phyloP scores from a whole-genome alignment of 2,797 vertebrate species.

The Gephyroberyx darwinii region DNA sequence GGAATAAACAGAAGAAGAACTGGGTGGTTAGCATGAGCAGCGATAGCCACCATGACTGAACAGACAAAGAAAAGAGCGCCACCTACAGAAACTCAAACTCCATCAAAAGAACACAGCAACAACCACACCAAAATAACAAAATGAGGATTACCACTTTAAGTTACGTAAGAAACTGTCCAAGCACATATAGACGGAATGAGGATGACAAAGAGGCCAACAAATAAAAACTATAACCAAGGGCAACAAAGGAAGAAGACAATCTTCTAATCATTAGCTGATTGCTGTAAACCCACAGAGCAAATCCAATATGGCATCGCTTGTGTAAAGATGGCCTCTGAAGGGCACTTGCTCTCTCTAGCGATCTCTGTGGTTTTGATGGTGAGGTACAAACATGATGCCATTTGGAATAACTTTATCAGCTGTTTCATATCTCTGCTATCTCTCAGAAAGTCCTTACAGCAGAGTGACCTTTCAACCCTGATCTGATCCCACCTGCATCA shows the following conservation, averaged over 20 bases:
- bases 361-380: not conserved
- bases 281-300: not conserved
- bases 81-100: too few species aligned
- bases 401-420: slow-evolving; percentile 35
- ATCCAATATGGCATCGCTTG: not conserved
- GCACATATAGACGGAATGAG: too few species aligned
- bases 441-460: slow-evolving; percentile 5
- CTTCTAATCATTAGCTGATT: not conserved
- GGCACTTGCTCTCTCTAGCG: not conserved
- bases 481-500: not conserved
- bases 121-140: not conserved
- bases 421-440: slow-evolving; percentile 34
- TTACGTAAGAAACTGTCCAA: too few species aligned
- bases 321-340: too few species aligned
- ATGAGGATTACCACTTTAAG: too few species aligned
- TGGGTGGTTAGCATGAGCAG: too few species aligned
- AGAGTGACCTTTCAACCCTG: slow-evolving; percentile 52
- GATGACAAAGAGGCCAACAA: not conserved
- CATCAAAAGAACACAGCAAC: too few species aligned
- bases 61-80: too few species aligned
- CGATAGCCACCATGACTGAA: too few species aligned
- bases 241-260: not conserved
- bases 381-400: not conserved
- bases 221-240: too few species aligned
- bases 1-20: too few species aligned